Evolutionary conservation across 2,797 vertebrate species (phyloP), one percentile per base, ranked within the genome.

Genomic region (Trachurus trachurus): DNA sequence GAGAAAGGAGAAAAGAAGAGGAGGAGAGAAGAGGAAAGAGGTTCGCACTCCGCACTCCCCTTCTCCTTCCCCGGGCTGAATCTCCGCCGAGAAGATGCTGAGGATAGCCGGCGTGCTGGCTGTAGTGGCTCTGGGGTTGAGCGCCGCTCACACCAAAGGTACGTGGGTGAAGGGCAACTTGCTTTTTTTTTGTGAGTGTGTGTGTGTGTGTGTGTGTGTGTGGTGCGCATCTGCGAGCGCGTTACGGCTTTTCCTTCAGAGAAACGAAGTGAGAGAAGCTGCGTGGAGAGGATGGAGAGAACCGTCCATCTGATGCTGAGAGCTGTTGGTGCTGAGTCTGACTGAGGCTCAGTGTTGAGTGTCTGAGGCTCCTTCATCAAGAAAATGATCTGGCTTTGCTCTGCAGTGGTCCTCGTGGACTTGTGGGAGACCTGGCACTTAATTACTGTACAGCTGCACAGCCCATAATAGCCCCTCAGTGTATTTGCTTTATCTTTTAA

Each of bases 81-180:
- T 83, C 69, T 83, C 72, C 85, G 26, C 75, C 72, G 82, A 81
- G 87, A 92, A 93, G 92, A 94, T 93, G 93, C 94, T 94, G 90
- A 92, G 91, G 81, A 83, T 78, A 78, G 74, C 85, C 87, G 74
- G 89, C 81, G 83, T 93, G 86, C 49, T 93, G 91, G 84, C 88
- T 75, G 66, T 93, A 9, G 59, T 94, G 70, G 89, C 82, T 78
- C 63, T 91, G 86, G 93, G 93, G 77, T 79, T 93, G 92, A 94
- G 95, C 94, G 91, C 93, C 81, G 93, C 93, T 77, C 94, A 90
- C 94, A 94, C 92, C 81, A 97, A 96, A 97, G 96, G 96, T 93
- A 92, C 79, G 91, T 95, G 93, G 92, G 95, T 96, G 93, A 89
- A 90, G 91, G 92, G 82, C 92, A 93, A 88, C 80, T 79, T 88